Evolutionary conservation across 1,140 invertebrate genomes (phyloP).

Genomic region (Saccostrea cuccullata): DNA sequence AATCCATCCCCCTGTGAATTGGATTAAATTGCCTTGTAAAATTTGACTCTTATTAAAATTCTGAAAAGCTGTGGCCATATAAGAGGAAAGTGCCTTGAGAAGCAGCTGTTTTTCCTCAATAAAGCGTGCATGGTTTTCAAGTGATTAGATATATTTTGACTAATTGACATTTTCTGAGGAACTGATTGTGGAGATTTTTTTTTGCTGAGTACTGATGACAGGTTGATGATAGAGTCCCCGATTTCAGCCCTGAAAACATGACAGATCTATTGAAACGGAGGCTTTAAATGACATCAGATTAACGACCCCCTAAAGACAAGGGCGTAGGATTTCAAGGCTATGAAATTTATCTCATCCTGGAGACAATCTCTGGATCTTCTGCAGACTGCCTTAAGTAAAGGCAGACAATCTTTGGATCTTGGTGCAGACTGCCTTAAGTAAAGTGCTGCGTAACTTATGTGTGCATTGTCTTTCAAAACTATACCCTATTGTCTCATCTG

Average conservation of each 20-base stretch:
- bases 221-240: background rate
- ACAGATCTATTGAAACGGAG: slow-evolving; percentile 11
- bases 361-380: background rate
- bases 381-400: too few relatives aligned
- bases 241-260: background rate
- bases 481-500: background rate
- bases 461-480: background rate
- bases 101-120: background rate
- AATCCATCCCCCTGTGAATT: background rate
- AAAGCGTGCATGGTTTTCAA: background rate
- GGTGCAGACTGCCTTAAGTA: background rate
- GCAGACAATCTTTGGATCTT: slow-evolving; percentile 16
- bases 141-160: background rate
- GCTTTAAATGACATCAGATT: slow-evolving; percentile 20
- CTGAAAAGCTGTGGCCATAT: background rate
- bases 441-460: background rate
- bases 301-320: background rate
- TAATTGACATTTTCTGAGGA: background rate
- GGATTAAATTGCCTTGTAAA: background rate
- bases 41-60: background rate
- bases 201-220: slow-evolving; percentile 22
- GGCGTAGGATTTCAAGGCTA: slow-evolving; percentile 14
- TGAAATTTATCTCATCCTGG: background rate
- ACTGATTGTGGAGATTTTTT: background rate
- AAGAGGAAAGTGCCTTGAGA: background rate